These are phyloP conservation scores for Platysternon megacephalum DNA, from an alignment of 2,113 vertebrate species.

Conservation along the genomic window DNA sequence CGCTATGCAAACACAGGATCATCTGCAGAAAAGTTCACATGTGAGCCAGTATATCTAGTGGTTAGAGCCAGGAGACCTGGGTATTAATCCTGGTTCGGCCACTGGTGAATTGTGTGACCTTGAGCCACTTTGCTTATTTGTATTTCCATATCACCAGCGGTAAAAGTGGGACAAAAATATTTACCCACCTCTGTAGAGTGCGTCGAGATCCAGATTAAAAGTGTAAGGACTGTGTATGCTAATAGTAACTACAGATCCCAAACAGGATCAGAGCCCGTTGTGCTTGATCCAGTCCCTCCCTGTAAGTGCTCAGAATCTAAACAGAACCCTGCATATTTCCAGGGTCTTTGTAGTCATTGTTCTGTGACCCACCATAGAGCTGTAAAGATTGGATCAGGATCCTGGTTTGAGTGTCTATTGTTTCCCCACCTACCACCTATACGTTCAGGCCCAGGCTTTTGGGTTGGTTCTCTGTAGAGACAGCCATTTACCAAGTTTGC, in stretches of 20 bases:
- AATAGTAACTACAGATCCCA: not conserved
- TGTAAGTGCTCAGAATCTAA: not conserved
- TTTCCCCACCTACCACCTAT: not conserved
- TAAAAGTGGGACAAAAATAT: not conserved
- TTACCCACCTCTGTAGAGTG: accelerated
- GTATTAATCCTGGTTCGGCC: not conserved
- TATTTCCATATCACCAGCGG: not conserved
- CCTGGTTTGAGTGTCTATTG: not conserved
- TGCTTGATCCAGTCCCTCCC: not conserved
- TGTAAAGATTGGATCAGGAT: accelerated
- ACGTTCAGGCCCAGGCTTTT: not conserved
- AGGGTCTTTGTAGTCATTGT: not conserved
- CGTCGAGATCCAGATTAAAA: not conserved
- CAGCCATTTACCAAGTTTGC: not conserved
- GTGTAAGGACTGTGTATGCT: not conserved
- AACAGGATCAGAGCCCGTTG: accelerated
- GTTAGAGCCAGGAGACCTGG: accelerated
- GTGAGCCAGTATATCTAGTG: not conserved
- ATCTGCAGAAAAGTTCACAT: accelerated
- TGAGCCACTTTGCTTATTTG: not conserved
- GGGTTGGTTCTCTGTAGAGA: not conserved
- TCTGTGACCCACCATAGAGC: not conserved
- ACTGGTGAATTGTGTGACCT: accelerated
- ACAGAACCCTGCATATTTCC: accelerated
- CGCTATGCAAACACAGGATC: not conserved